Evolutionary conservation across 1,140 invertebrate species (phyloP), one percentile per base, ranked within the genome.

Genomic region (Hyphantria cunea): DNA sequence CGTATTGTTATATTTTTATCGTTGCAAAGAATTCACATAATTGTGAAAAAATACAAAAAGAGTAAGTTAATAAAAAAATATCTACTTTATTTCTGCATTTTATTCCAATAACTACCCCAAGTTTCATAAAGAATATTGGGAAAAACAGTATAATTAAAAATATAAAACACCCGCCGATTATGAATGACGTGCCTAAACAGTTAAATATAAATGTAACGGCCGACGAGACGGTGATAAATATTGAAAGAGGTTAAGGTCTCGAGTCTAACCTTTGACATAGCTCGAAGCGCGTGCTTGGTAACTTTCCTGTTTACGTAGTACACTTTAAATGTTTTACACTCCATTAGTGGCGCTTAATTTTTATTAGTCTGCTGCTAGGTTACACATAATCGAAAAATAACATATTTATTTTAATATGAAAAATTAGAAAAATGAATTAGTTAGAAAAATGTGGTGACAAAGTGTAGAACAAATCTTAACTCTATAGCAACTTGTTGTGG

Each of bases 1-100:
- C 88, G 75, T 56, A 77, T 90, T 90, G 88, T 90, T 90, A 89
- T 89, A 84, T 84, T 88, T 86, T 86, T 86, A 80, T 89, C 84
- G 84, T 90, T 89, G 52, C 86, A 90, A 87, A 83, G 76, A 85
- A 82, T 87, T 90, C 84, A 90, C 86, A 68, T 44, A 56, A 66
- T 64, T 73, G 85, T 88, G 85, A 83, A 88, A 76, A 76, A 70
- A 62, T 74, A 76, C 74, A 77, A n/a, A 76, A 77, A 84, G 72
- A 85, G 72, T 82, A 83, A 84, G 76, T 84, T 82, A 82, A 90
- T 84, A 82, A 86, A 86, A 82, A 74, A 82, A 86, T 76, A 80
- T 78, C 82, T 66, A 77, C 68, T 62, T 54, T 76, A 89, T 84
- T 83, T 78, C 78, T 84, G 82, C 50, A 82, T 88, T 89, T 90